A percentile compares a stretch with the other conserved stretches of the same genome.
Evolutionary conservation across 2,888 invertebrate genomes (phyloP).

Genomic region (Trichogramma dendrolimi): DNA sequence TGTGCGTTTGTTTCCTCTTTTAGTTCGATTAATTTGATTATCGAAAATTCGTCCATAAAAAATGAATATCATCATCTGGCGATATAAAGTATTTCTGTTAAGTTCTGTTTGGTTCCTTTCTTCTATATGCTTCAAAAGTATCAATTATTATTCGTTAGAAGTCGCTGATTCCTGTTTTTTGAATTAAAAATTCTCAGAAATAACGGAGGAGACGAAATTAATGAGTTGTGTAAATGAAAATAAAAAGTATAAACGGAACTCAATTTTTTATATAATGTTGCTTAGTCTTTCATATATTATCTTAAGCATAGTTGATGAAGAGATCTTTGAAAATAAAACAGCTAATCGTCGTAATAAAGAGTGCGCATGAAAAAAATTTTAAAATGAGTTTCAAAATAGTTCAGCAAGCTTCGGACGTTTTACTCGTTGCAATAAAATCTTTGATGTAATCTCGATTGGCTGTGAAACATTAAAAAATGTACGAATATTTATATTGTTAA

Average conservation of each 20-base stretch:
- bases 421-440: constrained; percentile 11
- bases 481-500: background rate
- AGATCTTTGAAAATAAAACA: constrained; percentile 13
- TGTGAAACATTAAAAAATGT: background rate
- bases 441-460: background rate
- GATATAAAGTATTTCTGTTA: too few relatives aligned
- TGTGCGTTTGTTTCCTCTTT: too few relatives aligned
- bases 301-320: constrained; percentile 14
- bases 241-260: constrained; percentile 2
- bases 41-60: too few relatives aligned
- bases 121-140: too few relatives aligned
- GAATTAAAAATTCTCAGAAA: too few relatives aligned
- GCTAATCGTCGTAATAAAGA: constrained; percentile 2
- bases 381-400: constrained; percentile 21
- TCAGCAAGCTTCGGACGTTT: constrained; percentile 20
- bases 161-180: too few relatives aligned
- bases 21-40: too few relatives aligned
- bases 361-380: constrained; percentile 13
- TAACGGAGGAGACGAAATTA: background rate
- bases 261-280: constrained; percentile 25
- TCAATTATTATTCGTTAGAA: too few relatives aligned
- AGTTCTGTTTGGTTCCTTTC: too few relatives aligned
- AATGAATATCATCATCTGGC: too few relatives aligned
- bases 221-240: constrained; percentile 19
- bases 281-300: constrained; percentile 22